A percentile compares a stretch with the other conserved stretches of the same genome.
Evolutionary conservation across 2,797 vertebrate species (phyloP).

Genomic region (Enteromius argenteus): DNA sequence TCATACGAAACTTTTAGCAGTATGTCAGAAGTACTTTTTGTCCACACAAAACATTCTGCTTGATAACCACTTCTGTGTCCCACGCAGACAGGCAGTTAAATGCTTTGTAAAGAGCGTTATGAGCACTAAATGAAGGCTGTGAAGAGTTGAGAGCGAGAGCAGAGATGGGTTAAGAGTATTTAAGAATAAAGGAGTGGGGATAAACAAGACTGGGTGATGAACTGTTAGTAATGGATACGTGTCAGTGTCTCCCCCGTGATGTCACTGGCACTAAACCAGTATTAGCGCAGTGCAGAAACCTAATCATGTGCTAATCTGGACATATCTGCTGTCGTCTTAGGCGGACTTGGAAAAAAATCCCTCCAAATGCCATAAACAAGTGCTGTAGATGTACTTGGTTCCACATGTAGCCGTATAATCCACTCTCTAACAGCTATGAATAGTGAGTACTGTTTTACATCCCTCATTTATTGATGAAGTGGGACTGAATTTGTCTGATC

Average conservation of each 20-base stretch:
- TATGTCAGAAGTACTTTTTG: not conserved
- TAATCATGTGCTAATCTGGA: constrained; percentile 49
- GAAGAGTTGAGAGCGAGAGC: not conserved
- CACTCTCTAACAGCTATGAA: constrained; percentile 26
- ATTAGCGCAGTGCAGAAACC: constrained; percentile 42
- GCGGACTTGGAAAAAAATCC: not conserved
- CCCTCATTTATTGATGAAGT: constrained; percentile 19
- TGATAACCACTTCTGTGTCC: not conserved
- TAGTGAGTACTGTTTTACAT: constrained; percentile 7
- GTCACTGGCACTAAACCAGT: constrained; percentile 46
- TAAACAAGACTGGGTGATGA: constrained; percentile 39
- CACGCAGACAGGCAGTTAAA: not conserved
- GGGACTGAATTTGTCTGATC: constrained; percentile 41
- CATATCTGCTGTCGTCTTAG: constrained; percentile 7
- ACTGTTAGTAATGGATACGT: constrained; percentile 45
- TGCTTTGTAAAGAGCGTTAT: not conserved
- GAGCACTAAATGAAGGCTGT: not conserved
- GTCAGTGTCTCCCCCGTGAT: constrained; percentile 29
- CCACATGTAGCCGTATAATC: constrained; percentile 35
- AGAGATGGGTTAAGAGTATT: not conserved
- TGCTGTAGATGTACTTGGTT: constrained; percentile 19
- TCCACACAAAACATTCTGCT: not conserved
- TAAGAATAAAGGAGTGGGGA: not conserved
- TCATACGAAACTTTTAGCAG: not conserved
- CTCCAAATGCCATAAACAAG: constrained; percentile 8